Conservation (phyloP, 2,888 invertebrate genomes). For the Norana najaformis region DNA sequence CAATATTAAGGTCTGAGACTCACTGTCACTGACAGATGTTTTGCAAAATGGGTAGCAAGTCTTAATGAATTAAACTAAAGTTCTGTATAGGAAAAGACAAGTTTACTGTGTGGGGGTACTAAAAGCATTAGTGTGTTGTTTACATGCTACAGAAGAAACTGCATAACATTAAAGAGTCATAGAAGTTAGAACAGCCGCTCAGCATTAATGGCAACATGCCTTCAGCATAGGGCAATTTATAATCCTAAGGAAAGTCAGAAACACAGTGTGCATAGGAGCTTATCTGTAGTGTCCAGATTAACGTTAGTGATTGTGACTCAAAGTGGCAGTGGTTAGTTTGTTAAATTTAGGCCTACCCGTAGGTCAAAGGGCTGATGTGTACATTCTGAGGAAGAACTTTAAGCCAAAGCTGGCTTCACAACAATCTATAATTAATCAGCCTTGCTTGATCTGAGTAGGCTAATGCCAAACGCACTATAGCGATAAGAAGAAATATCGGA, state of each 20-base stretch:
- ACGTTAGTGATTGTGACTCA: background rate
- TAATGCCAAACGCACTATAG: no score
- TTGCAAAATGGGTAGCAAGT: no score
- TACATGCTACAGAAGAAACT: background rate
- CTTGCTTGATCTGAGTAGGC: background rate
- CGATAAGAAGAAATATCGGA: background rate
- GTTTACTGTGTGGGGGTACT: background rate
- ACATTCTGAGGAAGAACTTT: background rate
- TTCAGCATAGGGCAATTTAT: background rate
- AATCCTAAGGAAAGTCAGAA: background rate
- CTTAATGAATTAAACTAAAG: no score
- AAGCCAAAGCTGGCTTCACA: background rate
- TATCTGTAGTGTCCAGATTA: background rate
- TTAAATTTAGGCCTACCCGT: background rate
- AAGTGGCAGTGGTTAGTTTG: background rate
- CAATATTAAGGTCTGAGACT: no score
- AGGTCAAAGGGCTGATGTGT: background rate
- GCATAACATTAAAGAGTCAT: no score
- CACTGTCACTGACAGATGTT: no score
- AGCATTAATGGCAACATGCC: background rate
- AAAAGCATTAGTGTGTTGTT: background rate
- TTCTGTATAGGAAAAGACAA: no score
- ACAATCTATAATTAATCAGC: no score
- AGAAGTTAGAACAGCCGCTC: no score
- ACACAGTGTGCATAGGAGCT: background rate